Evolutionary conservation across 2,113 vertebrate genomes (phyloP), one percentile per base, ranked within the genome.

Genomic region (Stegastes partitus): DNA sequence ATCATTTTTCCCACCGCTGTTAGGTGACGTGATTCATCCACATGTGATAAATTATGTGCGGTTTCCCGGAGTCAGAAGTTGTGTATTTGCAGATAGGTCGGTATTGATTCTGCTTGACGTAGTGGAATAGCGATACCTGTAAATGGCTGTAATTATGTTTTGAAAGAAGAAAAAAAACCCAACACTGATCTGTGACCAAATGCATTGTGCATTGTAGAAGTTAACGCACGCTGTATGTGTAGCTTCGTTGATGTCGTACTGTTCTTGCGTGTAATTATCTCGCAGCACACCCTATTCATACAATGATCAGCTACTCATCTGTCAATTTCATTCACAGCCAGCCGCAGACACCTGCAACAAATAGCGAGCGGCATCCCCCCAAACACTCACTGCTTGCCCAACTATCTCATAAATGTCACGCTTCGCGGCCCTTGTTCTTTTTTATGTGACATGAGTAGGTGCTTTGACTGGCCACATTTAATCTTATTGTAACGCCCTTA

Each of bases 391-490:
- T 58, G 76, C 77, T 78, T 42, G 73, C 73, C 79, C 80, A 77
- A 66, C 78, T 73, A 77, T 77, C 87, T 85, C 86, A 81, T 91
- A 90, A 91, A 91, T 82, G 87, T 91, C 91, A 90, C 63, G 70
- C 77, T 31, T 77, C 28, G 34, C 12, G 28, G 84, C 80, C 61
- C 84, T 89, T 77, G 79, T 89, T 93, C 87, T 91, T 89, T 86
- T 93, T 93, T 90, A 93, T 88, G 89, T 87, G 91, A 84, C 89
- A 81, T 80, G 74, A 78, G 84, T 82, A 70, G 87, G 56, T 77
- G 71, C 83, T 82, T 75, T 51, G 83, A 85, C 86, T 83, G 79
- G 84, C 72, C 90, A 77, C 79, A 87, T 91, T 92, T 90, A 87
- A 92, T 91, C 86, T 91, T 74, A 81, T 85, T 65, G 74, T 79